These are phyloP conservation scores for Frankliniella fusca DNA, from an alignment of 2,888 invertebrate species.

Conservation along the genomic window DNA sequence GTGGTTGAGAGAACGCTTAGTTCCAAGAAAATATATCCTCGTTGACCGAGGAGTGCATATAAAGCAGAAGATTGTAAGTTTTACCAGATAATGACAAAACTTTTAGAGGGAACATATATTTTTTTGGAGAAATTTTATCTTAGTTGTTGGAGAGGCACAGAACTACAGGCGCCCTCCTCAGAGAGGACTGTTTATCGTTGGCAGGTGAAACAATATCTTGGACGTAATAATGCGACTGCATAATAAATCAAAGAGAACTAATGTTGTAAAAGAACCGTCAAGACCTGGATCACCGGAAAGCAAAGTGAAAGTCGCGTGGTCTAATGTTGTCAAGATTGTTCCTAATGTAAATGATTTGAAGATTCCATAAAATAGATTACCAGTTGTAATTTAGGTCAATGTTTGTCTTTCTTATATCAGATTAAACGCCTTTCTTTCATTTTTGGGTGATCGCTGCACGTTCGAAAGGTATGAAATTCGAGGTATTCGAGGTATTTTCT, in stretches of 20 bases:
- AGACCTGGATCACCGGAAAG: too few relatives aligned
- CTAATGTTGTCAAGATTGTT: not conserved
- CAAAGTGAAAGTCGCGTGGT: too few relatives aligned
- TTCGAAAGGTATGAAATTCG: not conserved
- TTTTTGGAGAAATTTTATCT: constrained; percentile 15
- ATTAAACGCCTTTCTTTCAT: too few relatives aligned
- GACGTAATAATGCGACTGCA: too few relatives aligned
- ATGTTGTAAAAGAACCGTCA: too few relatives aligned
- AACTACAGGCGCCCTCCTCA: not conserved
- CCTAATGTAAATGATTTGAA: not conserved
- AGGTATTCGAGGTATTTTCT: not conserved
- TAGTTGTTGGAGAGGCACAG: not conserved
- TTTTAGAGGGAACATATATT: constrained; percentile 18
- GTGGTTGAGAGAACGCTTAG: constrained; percentile 12
- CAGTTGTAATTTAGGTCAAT: not conserved
- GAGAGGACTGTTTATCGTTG: too few relatives aligned
- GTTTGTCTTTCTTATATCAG: not conserved
- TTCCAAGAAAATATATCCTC: not conserved
- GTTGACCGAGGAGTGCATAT: not conserved
- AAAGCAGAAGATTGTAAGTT: not conserved
- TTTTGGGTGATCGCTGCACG: not conserved
- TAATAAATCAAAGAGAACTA: too few relatives aligned
- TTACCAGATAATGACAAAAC: not conserved
- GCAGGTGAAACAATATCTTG: too few relatives aligned
- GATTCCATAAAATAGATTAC: not conserved